A percentile compares a stretch with the other conserved stretches of the same genome.
Conservation (phyloP, 1,140 invertebrate species). For the Eubasilissa regina region DNA sequence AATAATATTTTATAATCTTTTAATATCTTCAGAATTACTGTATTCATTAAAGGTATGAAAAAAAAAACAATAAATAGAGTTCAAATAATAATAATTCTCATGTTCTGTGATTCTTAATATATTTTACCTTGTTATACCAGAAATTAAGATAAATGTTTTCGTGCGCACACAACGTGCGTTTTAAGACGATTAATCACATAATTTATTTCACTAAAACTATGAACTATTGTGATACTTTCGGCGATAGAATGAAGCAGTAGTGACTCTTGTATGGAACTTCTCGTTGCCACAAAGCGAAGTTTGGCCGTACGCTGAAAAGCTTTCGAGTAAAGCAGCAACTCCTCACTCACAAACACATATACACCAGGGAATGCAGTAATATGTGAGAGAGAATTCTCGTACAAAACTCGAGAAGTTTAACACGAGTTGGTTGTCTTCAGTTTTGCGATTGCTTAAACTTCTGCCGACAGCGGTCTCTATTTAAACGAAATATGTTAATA, state of each 20-base stretch:
- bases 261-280: neutral
- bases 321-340: neutral
- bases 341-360: neutral
- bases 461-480: conserved; percentile 41
- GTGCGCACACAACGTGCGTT: too few species aligned
- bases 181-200: too few species aligned
- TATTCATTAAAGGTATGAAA: too few species aligned
- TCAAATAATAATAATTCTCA: too few species aligned
- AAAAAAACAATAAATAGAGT: too few species aligned
- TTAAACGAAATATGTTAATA: conserved; percentile 54
- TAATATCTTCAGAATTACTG: too few species aligned
- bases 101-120: too few species aligned
- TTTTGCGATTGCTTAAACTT: conserved; percentile 44
- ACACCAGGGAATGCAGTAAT: conserved; percentile 12
- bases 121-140: too few species aligned
- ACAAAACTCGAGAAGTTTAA: conserved; percentile 45
- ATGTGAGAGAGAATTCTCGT: conserved; percentile 23
- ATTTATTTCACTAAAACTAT: neutral
- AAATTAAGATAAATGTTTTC: too few species aligned
- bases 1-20: too few species aligned
- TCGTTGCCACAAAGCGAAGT: conserved; percentile 25
- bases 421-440: conserved; percentile 32
- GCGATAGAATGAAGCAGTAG: neutral
- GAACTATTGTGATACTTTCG: neutral
- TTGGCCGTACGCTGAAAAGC: neutral